phyloP scores from a whole-genome alignment of 2,888 invertebrate genomes.

The Epirrhoe tristata region DNA sequence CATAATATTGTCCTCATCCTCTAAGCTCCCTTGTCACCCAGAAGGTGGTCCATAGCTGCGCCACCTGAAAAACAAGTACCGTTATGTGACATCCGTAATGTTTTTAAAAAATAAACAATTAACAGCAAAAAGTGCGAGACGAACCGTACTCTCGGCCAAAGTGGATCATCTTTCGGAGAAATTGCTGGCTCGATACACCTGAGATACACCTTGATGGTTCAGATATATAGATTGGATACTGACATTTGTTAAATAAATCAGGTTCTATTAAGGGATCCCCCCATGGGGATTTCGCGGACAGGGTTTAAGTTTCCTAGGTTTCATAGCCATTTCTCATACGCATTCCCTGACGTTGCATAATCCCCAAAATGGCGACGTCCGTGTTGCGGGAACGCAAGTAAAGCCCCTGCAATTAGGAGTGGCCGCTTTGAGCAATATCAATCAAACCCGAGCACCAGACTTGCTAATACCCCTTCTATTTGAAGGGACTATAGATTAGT shows the following conservation, averaged over 20 bases:
- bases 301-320: too few species aligned
- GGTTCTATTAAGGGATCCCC: too few species aligned
- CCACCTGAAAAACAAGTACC: not conserved
- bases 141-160: too few species aligned
- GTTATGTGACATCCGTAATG: not conserved
- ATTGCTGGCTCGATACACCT: too few species aligned
- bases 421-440: slow-evolving; percentile 25
- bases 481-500: slow-evolving; percentile 21
- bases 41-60: not conserved
- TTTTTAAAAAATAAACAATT: too few species aligned
- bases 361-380: not conserved
- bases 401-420: slow-evolving; percentile 24
- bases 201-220: too few species aligned
- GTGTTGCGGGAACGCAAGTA: not conserved
- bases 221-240: too few species aligned
- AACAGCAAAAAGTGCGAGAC: too few species aligned
- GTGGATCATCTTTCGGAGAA: too few species aligned
- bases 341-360: not conserved
- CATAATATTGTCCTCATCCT: slow-evolving; percentile 5
- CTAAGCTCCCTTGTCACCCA: not conserved
- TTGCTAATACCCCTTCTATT: slow-evolving; percentile 19
- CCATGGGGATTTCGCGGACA: too few species aligned
- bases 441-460: slow-evolving; percentile 26
- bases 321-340: not conserved
- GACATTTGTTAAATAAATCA: too few species aligned